Base-by-base conservation (phyloP, 2,888 invertebrate species). In the Melinaea marsaeus region DNA sequence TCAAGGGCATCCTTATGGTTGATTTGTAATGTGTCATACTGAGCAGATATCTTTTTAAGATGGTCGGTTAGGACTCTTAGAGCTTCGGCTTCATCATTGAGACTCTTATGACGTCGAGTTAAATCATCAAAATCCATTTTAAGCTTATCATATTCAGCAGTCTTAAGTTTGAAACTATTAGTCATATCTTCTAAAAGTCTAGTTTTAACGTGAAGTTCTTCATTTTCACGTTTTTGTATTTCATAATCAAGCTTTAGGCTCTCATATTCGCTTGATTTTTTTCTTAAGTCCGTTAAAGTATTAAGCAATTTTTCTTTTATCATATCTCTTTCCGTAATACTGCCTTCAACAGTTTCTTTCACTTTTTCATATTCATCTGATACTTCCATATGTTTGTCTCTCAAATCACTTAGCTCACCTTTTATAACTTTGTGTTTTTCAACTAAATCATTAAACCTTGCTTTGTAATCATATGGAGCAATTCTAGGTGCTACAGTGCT, bases 391-490 rank as follows among this genome's bases (percentile, higher is more conserved):
- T 92, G 84, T 69, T 90, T 90, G 51, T 92, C 92, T 72, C 89
- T 86, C 46, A 92, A 77, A 22, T 90, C 86, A 55, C 81, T 90
- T 64, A 90, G 86, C 72, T 93, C 92, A 58, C 79, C 83, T 74
- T 92, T 93, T 11, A 94, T 79, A 0, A 72, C 77, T 69, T 92
- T 92, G 69, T 93, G 90, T 77, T 94, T 94, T 64, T 93, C 92
- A 13, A 90, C 77, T 58, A 95, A 84, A 71, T 92, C 92, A 74
- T 91, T 86, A 69, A 92, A 93, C 58, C 94, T 91, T 37, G 93
- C 93, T 79, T 94, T 93, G 69, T 91, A 94, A 74, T 94, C 94
- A 79, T 94, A 94, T 0, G 93, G 88, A 6, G 92, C 88, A 58
- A 93, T 92, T 67, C 93, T 92, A 61, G 92, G 93, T 3, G 90